Base-by-base conservation (phyloP, 2,113 vertebrate species). In the Callipepla squamata region DNA sequence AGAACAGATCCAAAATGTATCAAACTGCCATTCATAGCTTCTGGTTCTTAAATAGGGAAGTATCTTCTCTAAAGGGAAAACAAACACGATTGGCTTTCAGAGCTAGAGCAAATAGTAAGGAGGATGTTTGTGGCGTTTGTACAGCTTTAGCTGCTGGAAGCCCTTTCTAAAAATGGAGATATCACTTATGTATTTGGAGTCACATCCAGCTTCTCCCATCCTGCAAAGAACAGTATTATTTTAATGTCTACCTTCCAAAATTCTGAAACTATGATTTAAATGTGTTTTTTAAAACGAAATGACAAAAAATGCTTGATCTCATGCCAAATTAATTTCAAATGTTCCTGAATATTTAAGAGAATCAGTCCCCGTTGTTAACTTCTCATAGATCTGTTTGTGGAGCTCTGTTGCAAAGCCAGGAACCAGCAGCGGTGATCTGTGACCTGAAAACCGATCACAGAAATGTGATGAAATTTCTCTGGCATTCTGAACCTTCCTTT, bases 241-340 rank as follows among this genome's bases (percentile, higher is more conserved):
- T 75, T 76, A 82, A 79, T 66, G 61, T 68, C 3, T 85, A 83
- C 74, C 85, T 75, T 53, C 51, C 15, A 53, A 82, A 53, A 87
- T 94, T 75, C 76, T 66, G 92, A 61, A 85, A 88, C 57, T 88
- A 85, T 80, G 72, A 67, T 61, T 91, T 82, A 78, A 74, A 75
- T 25, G 36, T 80, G 66, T 62, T 87, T 87, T 72, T 55, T 4
- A 23, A 62, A 77, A 19, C 26, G 19, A 44, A 66, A n/a, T 13
- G 44, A 72, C 42, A 73, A 47, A 47, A 38, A 48, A 25, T 21
- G 42, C 62, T 85, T 94, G 92, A 91, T 95, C 90, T 94, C 80
- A 47, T 94, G 85, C 93, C 95, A 95, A 92, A 96, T 96, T 94
- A 96, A 96, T 95, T 95, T 94, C 85, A 90, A 76, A 68, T 90